Evolutionary conservation across 2,113 vertebrate species (phyloP).

Genomic region (Bos javanicus): DNA sequence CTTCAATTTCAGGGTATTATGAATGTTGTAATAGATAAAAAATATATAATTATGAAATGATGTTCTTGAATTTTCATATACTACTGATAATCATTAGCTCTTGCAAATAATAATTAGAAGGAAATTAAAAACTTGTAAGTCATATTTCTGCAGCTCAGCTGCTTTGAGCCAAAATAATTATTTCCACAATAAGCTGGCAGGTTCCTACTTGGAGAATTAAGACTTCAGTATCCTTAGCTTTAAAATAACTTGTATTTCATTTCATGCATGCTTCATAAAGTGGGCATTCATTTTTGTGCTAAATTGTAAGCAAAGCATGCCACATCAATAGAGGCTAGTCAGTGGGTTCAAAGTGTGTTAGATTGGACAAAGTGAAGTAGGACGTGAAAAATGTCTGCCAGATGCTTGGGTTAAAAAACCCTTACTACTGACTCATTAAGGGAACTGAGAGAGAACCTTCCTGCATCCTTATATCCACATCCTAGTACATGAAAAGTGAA

Average conservation of each 20-base stretch:
- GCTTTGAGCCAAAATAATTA: slow-evolving; percentile 31
- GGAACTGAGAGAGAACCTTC: neutral
- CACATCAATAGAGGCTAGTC: neutral
- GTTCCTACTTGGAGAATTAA: slow-evolving; percentile 54
- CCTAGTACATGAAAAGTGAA: neutral
- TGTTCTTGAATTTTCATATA: slow-evolving; percentile 67
- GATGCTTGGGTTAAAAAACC: neutral
- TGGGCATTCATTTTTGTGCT: slow-evolving; percentile 34
- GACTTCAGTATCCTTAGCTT: slow-evolving; percentile 52
- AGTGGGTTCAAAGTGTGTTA: neutral
- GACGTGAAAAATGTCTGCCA: neutral
- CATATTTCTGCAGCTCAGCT: slow-evolving; percentile 40
- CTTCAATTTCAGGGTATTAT: slow-evolving; percentile 56
- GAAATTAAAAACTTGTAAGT: slow-evolving; percentile 57
- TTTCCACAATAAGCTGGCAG: slow-evolving; percentile 57
- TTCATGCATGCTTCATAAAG: slow-evolving; percentile 50
- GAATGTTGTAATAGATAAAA: slow-evolving; percentile 60
- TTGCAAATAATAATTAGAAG: slow-evolving; percentile 41
- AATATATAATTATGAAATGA: slow-evolving; percentile 56
- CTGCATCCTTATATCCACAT: neutral
- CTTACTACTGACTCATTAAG: neutral
- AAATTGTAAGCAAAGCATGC: slow-evolving; percentile 5
- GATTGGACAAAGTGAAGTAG: neutral
- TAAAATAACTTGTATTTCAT: slow-evolving; percentile 64
- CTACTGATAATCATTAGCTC: slow-evolving; percentile 62